Percentiles rank a stretch among this genome's conserved stretches.
phyloP scores from a whole-genome alignment of 2,888 invertebrate species.

The Lymantria dispar region DNA sequence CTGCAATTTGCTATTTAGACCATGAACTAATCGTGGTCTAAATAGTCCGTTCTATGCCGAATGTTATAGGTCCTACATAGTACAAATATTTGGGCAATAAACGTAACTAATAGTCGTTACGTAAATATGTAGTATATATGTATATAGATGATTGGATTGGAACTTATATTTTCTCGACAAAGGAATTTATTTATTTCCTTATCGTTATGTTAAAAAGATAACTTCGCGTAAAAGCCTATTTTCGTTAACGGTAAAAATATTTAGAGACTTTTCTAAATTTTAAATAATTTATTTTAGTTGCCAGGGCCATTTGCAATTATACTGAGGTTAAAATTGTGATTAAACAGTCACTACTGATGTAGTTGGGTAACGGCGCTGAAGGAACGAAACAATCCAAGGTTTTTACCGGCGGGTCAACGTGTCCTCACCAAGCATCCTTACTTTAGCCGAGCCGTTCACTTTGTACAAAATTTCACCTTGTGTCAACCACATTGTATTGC shows the following conservation, averaged over 20 bases:
- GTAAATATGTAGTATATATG: no score
- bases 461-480: slow-evolving; percentile 70
- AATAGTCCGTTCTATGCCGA: no score
- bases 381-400: slow-evolving; percentile 50
- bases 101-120: no score
- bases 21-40: no score
- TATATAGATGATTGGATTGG: no score
- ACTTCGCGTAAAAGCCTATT: slow-evolving; percentile 4
- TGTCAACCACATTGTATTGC: slow-evolving; percentile 58
- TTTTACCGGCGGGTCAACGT: slow-evolving; percentile 45
- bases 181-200: no score
- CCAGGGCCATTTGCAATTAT: slow-evolving; percentile 30
- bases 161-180: no score
- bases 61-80: no score
- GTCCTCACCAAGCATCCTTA: slow-evolving; percentile 60
- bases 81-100: no score
- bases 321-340: slow-evolving; percentile 32
- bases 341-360: slow-evolving; percentile 31
- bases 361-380: slow-evolving; percentile 48
- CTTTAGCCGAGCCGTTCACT: slow-evolving; percentile 64
- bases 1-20: no score
- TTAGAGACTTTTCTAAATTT: background rate
- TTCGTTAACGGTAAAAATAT: background rate
- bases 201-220: background rate
- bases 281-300: slow-evolving; percentile 20